These are phyloP conservation scores for Anas acuta DNA, from an alignment of 2,797 vertebrate species.

Conservation along the genomic window DNA sequence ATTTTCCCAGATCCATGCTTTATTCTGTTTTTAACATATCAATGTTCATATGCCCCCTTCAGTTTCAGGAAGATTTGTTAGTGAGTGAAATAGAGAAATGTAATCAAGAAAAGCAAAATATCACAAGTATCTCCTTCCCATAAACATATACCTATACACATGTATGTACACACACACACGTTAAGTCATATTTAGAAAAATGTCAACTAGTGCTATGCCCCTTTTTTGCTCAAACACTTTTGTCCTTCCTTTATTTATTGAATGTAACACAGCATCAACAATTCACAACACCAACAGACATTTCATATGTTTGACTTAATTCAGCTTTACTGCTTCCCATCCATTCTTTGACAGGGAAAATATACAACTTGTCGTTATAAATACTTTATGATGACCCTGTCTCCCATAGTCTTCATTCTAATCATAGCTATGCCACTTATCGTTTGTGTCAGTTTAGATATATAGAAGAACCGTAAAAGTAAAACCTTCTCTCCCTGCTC, in stretches of 20 bases:
- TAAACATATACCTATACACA: background rate
- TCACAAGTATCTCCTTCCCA: background rate
- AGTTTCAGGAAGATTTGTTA: background rate
- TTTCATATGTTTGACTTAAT: constrained; percentile 69
- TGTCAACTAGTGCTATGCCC: background rate
- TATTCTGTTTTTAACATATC: background rate
- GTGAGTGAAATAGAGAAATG: background rate
- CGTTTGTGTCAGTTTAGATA: constrained; percentile 47
- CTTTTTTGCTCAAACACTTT: background rate
- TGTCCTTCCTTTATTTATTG: constrained; percentile 44
- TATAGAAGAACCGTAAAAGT: constrained; percentile 49
- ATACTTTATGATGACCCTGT: constrained; percentile 68
- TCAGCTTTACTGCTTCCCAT: constrained; percentile 52
- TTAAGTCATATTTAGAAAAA: background rate
- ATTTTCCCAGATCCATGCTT: background rate
- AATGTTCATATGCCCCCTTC: background rate
- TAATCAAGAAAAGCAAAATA: background rate
- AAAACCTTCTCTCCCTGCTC: constrained; percentile 22
- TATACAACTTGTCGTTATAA: constrained; percentile 52
- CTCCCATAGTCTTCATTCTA: constrained; percentile 47
- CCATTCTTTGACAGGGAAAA: constrained; percentile 51
- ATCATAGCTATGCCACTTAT: constrained; percentile 57
- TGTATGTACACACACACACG: fast-evolving
- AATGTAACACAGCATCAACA: background rate
- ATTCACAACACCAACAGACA: constrained; percentile 20